These are phyloP conservation scores for Crypturellus tataupa DNA, from an alignment of 2,797 vertebrate genomes.

Conservation along the genomic window DNA sequence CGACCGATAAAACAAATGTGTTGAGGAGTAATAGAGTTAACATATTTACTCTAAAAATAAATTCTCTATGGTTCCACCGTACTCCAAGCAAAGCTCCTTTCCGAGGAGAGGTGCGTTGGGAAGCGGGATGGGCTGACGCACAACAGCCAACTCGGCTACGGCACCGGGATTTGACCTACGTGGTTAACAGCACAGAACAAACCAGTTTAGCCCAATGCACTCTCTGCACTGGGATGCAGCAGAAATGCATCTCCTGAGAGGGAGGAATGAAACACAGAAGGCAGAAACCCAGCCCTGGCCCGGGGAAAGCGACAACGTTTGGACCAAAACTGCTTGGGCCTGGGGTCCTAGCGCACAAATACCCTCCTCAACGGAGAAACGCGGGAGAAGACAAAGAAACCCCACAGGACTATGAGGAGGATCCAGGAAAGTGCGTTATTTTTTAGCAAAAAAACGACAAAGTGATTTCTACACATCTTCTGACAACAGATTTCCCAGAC, in stretches of 20 bases:
- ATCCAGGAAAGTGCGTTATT: slow-evolving; percentile 43
- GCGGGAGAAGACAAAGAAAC: slow-evolving; percentile 44
- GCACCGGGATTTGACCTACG: neutral
- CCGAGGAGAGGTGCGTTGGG: neutral
- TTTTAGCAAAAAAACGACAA: slow-evolving; percentile 18
- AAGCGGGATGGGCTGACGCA: neutral
- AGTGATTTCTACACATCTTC: neutral
- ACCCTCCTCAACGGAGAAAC: slow-evolving; percentile 66
- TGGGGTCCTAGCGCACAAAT: slow-evolving; percentile 36
- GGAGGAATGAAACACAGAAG: neutral
- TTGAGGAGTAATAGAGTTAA: neutral
- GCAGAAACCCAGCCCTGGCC: neutral
- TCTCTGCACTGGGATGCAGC: neutral
- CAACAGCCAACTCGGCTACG: neutral
- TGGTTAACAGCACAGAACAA: neutral
- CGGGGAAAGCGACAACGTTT: neutral
- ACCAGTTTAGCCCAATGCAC: neutral
- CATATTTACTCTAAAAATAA: slow-evolving; percentile 30
- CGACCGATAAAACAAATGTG: slow-evolving; percentile 16
- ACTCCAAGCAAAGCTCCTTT: slow-evolving; percentile 25
- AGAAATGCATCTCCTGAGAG: slow-evolving; percentile 37
- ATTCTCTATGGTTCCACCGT: neutral
- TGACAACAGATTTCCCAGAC: neutral
- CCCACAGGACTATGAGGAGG: slow-evolving; percentile 59
- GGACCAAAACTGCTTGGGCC: slow-evolving; percentile 46